Percentiles rank a stretch among this genome's conserved stretches.
phyloP scores from a whole-genome alignment of 2,797 vertebrate genomes.

The Lacerta agilis region DNA sequence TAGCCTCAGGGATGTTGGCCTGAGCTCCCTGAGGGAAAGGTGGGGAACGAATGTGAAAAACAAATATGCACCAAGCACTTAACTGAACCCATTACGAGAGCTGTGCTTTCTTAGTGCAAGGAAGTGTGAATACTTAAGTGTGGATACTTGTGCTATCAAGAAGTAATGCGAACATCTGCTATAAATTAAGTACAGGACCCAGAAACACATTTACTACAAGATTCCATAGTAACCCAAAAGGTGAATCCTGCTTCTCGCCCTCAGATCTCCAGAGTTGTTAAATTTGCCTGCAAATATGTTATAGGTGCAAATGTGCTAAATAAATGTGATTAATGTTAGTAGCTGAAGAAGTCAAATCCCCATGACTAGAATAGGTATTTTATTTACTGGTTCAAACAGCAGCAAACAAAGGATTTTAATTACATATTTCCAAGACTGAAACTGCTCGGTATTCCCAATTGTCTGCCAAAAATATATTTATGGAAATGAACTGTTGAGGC shows the following conservation, averaged over 20 bases:
- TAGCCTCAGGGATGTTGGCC: background rate
- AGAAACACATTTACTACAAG: background rate
- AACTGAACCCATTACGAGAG: background rate
- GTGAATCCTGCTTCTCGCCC: background rate
- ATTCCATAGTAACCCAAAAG: background rate
- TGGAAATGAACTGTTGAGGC: slow-evolving; percentile 1
- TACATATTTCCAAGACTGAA: background rate
- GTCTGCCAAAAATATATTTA: slow-evolving; percentile 26
- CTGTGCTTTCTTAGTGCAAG: background rate
- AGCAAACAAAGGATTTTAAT: slow-evolving; percentile 16
- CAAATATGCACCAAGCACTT: background rate
- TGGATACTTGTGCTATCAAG: background rate
- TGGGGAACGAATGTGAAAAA: background rate
- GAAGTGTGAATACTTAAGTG: slow-evolving; percentile 19
- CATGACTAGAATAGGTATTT: background rate
- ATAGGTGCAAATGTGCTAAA: slow-evolving; percentile 25
- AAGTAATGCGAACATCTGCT: slow-evolving; percentile 32
- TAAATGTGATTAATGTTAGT: background rate
- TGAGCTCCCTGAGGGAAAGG: background rate
- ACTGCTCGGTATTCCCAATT: slow-evolving; percentile 1
- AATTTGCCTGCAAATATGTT: slow-evolving; percentile 43
- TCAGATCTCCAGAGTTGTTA: background rate
- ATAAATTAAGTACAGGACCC: slow-evolving; percentile 31
- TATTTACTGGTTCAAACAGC: slow-evolving; percentile 23
- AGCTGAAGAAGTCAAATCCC: background rate